These are phyloP conservation scores for Ascidia mentula DNA, from an alignment of 23 tunicate genomes.

Conservation along the genomic window DNA sequence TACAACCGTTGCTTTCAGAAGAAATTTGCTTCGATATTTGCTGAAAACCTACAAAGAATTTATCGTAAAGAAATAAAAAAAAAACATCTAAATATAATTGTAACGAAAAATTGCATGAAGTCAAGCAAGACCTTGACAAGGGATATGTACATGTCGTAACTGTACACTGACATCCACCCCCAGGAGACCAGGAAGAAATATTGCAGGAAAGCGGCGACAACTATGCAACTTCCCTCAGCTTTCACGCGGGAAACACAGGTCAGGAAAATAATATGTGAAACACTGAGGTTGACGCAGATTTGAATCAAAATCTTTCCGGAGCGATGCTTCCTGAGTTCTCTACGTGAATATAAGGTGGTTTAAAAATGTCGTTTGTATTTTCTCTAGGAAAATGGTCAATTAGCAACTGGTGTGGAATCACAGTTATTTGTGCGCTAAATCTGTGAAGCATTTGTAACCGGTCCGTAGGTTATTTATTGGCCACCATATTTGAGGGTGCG, in stretches of 20 bases:
- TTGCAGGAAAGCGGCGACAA: slow-evolving; percentile 39
- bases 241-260: slow-evolving; percentile 18
- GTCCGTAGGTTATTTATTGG: too few relatives aligned
- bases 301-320: slow-evolving; percentile 32
- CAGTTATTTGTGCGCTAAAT: too few relatives aligned
- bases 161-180: slow-evolving; percentile 51
- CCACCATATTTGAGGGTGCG: too few relatives aligned
- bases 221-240: neutral
- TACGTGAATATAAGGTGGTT: neutral
- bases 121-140: slow-evolving; percentile 41
- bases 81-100: neutral
- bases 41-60: slow-evolving; percentile 4
- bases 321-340: slow-evolving; percentile 36
- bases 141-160: slow-evolving; percentile 52
- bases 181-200: slow-evolving; percentile 40
- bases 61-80: neutral
- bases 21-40: neutral
- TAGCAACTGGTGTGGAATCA: too few relatives aligned
- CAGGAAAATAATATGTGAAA: slow-evolving; percentile 30
- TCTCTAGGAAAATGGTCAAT: too few relatives aligned
- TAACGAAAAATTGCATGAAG: neutral
- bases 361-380: too few relatives aligned
- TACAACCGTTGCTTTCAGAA: neutral
- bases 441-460: too few relatives aligned
- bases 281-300: slow-evolving; percentile 27